Conservation (phyloP, 2,888 invertebrate species). For the Oegoconia quadripuncta region DNA sequence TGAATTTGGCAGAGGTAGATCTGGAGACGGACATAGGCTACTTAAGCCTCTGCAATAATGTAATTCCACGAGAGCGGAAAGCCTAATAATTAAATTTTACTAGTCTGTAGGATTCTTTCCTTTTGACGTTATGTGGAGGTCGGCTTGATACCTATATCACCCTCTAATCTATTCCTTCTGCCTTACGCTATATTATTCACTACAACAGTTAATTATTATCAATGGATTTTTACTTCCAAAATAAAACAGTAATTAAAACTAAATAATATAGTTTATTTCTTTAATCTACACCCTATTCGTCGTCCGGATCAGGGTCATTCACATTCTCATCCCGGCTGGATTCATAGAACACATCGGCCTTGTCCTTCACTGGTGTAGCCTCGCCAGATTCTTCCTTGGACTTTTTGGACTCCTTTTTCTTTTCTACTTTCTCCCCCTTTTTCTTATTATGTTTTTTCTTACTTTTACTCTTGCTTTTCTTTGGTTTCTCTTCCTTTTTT, state of each 20-base stretch:
- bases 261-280: not conserved
- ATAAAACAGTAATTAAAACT: conserved; percentile 4
- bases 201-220: too few species aligned
- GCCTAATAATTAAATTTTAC: too few species aligned
- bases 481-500: conserved; percentile 25
- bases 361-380: conserved; percentile 12
- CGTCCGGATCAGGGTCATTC: conserved; percentile 53
- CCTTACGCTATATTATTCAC: too few species aligned
- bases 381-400: conserved; percentile 6
- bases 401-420: not conserved
- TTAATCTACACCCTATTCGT: conserved; percentile 28
- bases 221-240: too few species aligned
- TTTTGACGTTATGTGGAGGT: too few species aligned
- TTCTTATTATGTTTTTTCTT: conserved; percentile 21
- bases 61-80: too few species aligned
- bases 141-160: too few species aligned
- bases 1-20: too few species aligned
- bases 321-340: conserved; percentile 66
- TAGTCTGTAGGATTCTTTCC: too few species aligned
- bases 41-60: too few species aligned
- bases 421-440: conserved; percentile 17
- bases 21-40: too few species aligned
- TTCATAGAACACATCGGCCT: conserved; percentile 47
- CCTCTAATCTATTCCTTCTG: too few species aligned
- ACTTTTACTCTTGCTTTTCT: conserved; percentile 15